Conservation (phyloP, 1,140 invertebrate genomes). For the Akabosia matsudoensis region DNA sequence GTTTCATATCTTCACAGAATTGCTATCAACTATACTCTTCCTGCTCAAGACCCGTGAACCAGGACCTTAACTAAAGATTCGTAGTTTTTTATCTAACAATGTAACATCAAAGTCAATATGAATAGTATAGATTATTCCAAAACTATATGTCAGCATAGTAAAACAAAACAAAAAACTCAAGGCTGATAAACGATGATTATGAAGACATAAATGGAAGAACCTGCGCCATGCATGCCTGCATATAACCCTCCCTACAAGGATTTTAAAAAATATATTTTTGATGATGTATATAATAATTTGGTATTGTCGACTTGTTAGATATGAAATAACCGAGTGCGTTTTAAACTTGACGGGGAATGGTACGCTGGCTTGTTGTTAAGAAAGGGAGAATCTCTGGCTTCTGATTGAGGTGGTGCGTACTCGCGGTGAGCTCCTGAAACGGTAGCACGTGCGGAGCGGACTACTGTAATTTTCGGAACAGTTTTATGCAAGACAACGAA, state of each 20-base stretch:
- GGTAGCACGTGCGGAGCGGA: slow-evolving; percentile 13
- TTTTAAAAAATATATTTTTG: neutral
- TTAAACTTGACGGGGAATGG: neutral
- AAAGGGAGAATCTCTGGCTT: too few relatives aligned
- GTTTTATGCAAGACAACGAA: too few relatives aligned
- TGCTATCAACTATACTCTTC: neutral
- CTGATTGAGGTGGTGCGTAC: too few relatives aligned
- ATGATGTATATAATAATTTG: neutral
- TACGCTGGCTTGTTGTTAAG: neutral
- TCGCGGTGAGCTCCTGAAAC: too few relatives aligned
- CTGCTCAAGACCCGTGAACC: slow-evolving; percentile 17
- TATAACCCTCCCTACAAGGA: too few relatives aligned
- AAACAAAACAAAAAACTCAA: neutral
- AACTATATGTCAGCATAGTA: too few relatives aligned
- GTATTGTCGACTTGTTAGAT: neutral
- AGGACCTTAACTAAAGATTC: neutral
- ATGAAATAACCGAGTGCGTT: neutral
- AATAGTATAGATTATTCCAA: too few relatives aligned
- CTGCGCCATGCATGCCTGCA: neutral
- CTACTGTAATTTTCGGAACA: too few relatives aligned
- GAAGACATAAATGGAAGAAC: neutral
- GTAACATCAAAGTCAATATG: too few relatives aligned
- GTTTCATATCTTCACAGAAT: neutral
- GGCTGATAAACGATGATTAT: neutral
- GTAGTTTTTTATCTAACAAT: too few relatives aligned